Base-by-base conservation (phyloP, 53 echinoderm and acorn worm genomes). In the Apostichopus leukothele region DNA sequence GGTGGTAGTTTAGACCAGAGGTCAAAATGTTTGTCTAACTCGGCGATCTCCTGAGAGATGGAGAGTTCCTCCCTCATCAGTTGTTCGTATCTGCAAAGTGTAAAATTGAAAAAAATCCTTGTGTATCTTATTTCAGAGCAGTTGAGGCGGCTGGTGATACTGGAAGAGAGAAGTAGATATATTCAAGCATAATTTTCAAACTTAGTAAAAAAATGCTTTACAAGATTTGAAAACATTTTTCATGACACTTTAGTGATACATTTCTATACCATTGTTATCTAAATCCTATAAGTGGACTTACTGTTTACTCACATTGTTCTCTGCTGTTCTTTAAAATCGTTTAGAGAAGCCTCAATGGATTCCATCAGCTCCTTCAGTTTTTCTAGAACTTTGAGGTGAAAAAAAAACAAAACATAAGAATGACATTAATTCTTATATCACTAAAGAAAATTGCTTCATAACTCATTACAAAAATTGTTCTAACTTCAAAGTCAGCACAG, bases 301-400 rank as follows among this genome's bases (percentile, higher is more conserved):
- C 39, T 39, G 39, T 39, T 22, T 26, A 94, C 97, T 95, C 88
- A 97, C 97, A 94, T 77, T 89, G 90, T 88, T 88, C 91, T 94
- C 76, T 97, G 94, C 25, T 95, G 93, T 68, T 93, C 95, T 85
- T 97, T 97, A 88, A 97, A 97, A 10, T 92, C 91, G 88, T 91
- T 94, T 16, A 95, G 74, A 74, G 88, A 81, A 55, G 89, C 71
- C 68, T 97, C 97, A 53, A 97, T 93, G 7, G 91, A 89, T 67
- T 97, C 97, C 95, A 97, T 95, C 74, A 92, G 80, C 80, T 95
- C 94, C 86, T 97, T 97, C 74, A 97, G 77, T 76, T 97, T 95
- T 86, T 97, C 97, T 23, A 97, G 95, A 93, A 97, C 97, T 97
- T 85, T 14, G 78, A 39, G 39, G 39, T 39, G 39, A 3, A 3